phyloP scores from a whole-genome alignment of 2,888 invertebrate species.

The Gibbula magus region DNA sequence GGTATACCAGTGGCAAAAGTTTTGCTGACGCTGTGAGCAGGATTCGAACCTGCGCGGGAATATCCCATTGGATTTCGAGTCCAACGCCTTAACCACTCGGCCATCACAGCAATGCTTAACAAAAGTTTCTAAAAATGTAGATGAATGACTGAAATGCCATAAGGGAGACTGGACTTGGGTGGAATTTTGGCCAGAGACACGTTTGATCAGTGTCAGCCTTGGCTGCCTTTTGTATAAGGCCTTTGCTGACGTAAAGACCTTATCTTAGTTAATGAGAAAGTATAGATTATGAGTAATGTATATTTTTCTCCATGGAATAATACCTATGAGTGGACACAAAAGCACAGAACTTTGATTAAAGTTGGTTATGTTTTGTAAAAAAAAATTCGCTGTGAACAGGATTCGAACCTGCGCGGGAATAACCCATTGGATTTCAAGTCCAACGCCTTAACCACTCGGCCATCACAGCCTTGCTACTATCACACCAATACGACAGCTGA shows the following conservation, averaged over 20 bases:
- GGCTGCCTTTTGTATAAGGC: too few species aligned
- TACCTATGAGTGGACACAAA: too few species aligned
- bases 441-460: constrained; percentile 31
- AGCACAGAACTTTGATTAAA: too few species aligned
- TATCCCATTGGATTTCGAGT: constrained; percentile 32
- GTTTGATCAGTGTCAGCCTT: too few species aligned
- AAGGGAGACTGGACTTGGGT: neutral
- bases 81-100: constrained; percentile 33
- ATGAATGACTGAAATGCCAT: neutral
- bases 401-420: constrained; percentile 30
- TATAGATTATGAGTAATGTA: too few species aligned
- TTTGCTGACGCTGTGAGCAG: neutral
- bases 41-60: constrained; percentile 30
- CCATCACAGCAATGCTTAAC: constrained; percentile 17
- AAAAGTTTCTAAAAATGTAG: neutral
- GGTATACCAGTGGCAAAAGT: neutral
- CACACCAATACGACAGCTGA: neutral
- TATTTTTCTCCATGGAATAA: too few species aligned
- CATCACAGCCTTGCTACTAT: constrained; percentile 14
- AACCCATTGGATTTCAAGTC: constrained; percentile 30
- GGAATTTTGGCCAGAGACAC: neutral
- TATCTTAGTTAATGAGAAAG: too few species aligned
- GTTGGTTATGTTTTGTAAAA: too few species aligned
- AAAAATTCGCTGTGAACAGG: constrained; percentile 9
- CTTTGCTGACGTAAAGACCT: too few species aligned